Evolutionary conservation across 2,888 invertebrate species (phyloP).

Genomic region (Eulithis testata): DNA sequence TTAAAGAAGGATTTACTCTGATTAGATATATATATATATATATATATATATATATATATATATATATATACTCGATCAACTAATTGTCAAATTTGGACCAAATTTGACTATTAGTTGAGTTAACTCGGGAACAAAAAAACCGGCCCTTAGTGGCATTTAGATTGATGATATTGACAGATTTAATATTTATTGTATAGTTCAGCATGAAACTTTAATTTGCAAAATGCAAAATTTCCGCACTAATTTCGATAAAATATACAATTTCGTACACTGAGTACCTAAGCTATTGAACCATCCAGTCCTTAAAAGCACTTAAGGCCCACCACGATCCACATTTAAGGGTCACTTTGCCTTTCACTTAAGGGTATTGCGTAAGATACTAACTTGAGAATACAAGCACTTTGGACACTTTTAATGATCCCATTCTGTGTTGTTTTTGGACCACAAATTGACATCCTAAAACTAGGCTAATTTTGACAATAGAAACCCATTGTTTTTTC

Average conservation of each 20-base stretch:
- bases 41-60: too few relatives aligned
- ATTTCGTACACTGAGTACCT: slow-evolving; percentile 1
- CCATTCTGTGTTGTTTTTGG: neutral
- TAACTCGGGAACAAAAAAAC: too few relatives aligned
- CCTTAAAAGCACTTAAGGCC: slow-evolving; percentile 8
- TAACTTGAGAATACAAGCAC: neutral
- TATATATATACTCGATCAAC: too few relatives aligned
- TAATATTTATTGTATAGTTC: neutral
- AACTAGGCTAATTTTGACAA: slow-evolving; percentile 11
- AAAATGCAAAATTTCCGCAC: slow-evolving; percentile 1
- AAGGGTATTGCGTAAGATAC: slow-evolving; percentile 16
- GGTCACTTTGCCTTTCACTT: slow-evolving; percentile 27
- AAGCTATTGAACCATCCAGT: slow-evolving; percentile 8
- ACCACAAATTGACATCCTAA: neutral
- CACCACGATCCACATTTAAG: slow-evolving; percentile 19
- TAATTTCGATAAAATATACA: too few relatives aligned
- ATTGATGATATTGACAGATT: slow-evolving; percentile 3
- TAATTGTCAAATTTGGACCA: too few relatives aligned
- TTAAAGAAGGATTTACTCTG: slow-evolving; percentile 8
- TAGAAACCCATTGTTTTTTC: slow-evolving; percentile 19
- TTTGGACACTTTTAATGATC: neutral
- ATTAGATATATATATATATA: too few relatives aligned
- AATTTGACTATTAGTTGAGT: too few relatives aligned
- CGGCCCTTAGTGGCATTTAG: neutral
- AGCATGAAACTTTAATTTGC: neutral